Percentiles rank a stretch among this genome's conserved stretches.
Evolutionary conservation across 92 coral and sea anemone species (phyloP).

Genomic region (Phenganax subtilis): DNA sequence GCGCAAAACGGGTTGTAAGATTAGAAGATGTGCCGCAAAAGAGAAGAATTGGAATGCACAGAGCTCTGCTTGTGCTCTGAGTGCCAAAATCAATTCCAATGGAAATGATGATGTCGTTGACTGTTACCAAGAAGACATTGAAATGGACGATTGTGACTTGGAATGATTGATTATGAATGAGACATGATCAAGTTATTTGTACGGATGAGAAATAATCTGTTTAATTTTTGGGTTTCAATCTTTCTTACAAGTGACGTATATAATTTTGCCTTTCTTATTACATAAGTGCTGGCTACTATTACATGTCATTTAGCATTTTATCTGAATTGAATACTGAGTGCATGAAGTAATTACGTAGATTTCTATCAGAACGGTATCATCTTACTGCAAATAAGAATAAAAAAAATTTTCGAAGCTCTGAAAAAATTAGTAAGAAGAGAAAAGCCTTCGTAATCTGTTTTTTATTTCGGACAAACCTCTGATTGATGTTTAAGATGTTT

Average conservation of each 20-base stretch:
- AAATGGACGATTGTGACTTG: neutral
- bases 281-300: neutral
- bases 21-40: constrained; percentile 12
- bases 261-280: neutral
- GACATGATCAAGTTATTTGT: neutral
- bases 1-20: constrained; percentile 19
- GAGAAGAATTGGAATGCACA: constrained; percentile 26
- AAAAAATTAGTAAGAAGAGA: neutral
- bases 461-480: too few species aligned
- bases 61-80: constrained; percentile 16
- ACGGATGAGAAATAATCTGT: constrained; percentile 3
- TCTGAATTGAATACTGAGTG: neutral
- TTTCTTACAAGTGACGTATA: neutral
- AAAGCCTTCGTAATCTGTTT: neutral
- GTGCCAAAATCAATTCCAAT: constrained; percentile 17
- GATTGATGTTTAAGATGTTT: neutral
- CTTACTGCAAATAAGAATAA: neutral
- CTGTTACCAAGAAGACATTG: neutral
- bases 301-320: neutral
- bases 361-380: too few species aligned
- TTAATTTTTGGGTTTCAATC: neutral
- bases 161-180: constrained; percentile 2
- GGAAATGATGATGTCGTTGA: constrained; percentile 21
- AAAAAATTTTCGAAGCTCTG: neutral
- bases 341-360: neutral